phyloP scores from a whole-genome alignment of 2,888 invertebrate species.

The Megamerina dolium region DNA sequence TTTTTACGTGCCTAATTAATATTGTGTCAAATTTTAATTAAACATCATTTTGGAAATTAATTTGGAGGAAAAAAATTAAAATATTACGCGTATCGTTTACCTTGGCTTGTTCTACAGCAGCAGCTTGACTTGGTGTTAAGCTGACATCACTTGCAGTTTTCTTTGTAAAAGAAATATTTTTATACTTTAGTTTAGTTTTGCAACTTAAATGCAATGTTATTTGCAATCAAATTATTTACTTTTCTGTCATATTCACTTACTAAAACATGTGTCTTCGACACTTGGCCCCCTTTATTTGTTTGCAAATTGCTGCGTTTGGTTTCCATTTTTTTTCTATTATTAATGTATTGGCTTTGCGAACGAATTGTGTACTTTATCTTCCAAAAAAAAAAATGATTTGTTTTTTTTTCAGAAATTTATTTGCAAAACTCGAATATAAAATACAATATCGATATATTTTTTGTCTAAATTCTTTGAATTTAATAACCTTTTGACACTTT shows the following conservation, averaged over 20 bases:
- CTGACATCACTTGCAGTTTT: conserved; percentile 38
- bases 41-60: neutral
- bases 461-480: conserved; percentile 17
- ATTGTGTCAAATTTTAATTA: neutral
- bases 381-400: too few relatives aligned
- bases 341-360: too few relatives aligned
- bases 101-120: conserved; percentile 21
- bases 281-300: conserved; percentile 4
- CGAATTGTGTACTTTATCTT: too few relatives aligned
- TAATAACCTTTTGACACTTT: too few relatives aligned
- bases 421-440: too few relatives aligned
- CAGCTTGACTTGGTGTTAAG: conserved; percentile 38
- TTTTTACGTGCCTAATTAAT: conserved; percentile 30
- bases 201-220: neutral
- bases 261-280: conserved; percentile 17
- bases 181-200: neutral
- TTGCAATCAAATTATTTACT: neutral
- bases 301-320: conserved; percentile 19
- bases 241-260: conserved; percentile 14
- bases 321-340: conserved; percentile 19
- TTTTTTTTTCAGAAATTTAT: conserved; percentile 16
- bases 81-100: conserved; percentile 5
- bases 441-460: too few relatives aligned
- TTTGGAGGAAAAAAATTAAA: neutral
- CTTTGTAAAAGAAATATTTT: conserved; percentile 16